Base-by-base conservation (phyloP, 2,113 vertebrate genomes). In the Apodemus speciosus region DNA sequence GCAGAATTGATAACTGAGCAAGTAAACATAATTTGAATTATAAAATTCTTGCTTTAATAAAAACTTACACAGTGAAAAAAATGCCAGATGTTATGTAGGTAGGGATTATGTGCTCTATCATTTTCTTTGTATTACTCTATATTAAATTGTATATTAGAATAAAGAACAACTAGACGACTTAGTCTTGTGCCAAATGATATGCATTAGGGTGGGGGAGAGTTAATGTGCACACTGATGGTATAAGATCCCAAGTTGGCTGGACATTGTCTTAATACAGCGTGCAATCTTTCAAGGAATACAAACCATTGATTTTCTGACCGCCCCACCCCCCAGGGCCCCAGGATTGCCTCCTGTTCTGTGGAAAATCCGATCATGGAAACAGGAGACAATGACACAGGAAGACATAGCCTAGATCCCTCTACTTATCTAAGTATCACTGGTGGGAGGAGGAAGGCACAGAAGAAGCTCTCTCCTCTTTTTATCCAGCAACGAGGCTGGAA, bases 11-110 rank as follows among this genome's bases (percentile, higher is more conserved):
- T 98, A 98, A 98, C 98, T 98, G 98, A 98, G 98, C 98, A 98
- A 98, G 98, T 98, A 98, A 99, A 98, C 97, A 93, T 99, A 98
- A 99, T 99, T 99, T 99, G 99, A 98, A 99, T 99, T 98, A 98
- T 99, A 98, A 99, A 99, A 98, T 99, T 98, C 98, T 99, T 99
- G 99, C 98, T 99, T 98, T 99, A 99, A 99, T 99, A 99, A 99
- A 99, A 99, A 71, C 62, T 69, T 38, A 51, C n/a, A 40, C n/a
- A 32, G 68, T 87, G 68, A 16, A 56, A 90, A 66, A 96, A 94
- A 71, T 40, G 73, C 9, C 35, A 86, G 64, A 90, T 53, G 15
- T 66, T 76, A 66, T 85, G 7, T 84, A 38, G 62, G 15, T 8
- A 60, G 68, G 20, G 5, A 73, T 18, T 73, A 56, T 72, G 18